Conservation (phyloP, 37 sponge, comb jelly and placozoan genomes). For the Aplysina aerophoba region DNA sequence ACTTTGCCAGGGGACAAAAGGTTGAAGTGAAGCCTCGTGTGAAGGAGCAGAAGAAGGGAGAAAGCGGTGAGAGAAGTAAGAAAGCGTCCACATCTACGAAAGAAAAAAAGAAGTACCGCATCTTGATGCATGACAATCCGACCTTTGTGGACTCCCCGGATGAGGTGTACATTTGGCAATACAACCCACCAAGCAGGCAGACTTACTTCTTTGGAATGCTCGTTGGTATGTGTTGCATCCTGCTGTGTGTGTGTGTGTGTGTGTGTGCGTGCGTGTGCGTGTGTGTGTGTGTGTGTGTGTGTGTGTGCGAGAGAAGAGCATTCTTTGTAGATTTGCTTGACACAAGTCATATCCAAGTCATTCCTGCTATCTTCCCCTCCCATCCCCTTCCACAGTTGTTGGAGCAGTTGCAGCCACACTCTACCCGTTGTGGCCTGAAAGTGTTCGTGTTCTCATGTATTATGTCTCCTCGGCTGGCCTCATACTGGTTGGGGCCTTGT, state of each 20-base stretch:
- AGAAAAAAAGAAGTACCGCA: conserved; percentile 54
- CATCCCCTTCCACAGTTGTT: conserved; percentile 43
- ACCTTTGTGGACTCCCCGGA: conserved; percentile 46
- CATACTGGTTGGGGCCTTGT: conserved; percentile 46
- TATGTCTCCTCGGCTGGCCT: conserved; percentile 44
- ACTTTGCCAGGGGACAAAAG: conserved; percentile 48
- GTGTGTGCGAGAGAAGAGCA: too few relatives aligned
- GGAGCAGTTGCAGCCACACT: conserved; percentile 70
- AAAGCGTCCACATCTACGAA: conserved; percentile 56
- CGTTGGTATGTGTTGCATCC: conserved; percentile 61
- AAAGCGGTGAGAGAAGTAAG: conserved; percentile 3
- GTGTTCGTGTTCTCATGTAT: conserved; percentile 53
- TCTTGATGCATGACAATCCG: conserved; percentile 54
- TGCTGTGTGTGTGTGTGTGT: not conserved
- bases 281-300: too few relatives aligned
- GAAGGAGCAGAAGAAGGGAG: conserved; percentile 1
- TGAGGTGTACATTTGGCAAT: conserved; percentile 69
- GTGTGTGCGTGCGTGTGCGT: too few relatives aligned
- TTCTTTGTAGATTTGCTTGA: too few relatives aligned
- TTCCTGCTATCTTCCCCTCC: not conserved
- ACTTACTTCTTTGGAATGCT: conserved; percentile 55
- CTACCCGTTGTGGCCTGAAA: conserved; percentile 84
- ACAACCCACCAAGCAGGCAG: conserved; percentile 55
- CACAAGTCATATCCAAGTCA: too few relatives aligned
- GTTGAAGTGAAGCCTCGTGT: conserved; percentile 50